Evolutionary conservation across 2,113 vertebrate species (phyloP).

Genomic region (Raja brachyura): DNA sequence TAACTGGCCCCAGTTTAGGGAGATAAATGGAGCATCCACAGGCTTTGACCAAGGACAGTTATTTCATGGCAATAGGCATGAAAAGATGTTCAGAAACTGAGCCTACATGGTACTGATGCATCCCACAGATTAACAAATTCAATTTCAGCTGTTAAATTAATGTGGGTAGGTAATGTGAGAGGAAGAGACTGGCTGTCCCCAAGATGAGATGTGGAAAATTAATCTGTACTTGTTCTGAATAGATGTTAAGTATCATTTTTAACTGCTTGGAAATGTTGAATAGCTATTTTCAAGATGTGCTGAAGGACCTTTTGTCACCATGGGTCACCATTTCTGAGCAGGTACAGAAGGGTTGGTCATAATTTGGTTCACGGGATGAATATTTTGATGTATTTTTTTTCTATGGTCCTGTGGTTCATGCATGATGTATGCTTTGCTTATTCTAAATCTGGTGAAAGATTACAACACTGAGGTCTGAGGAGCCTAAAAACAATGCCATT

Average conservation of each 20-base stretch:
- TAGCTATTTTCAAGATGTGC: slow-evolving; percentile 14
- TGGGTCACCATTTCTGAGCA: neutral
- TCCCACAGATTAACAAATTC: slow-evolving; percentile 14
- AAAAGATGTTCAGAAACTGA: neutral
- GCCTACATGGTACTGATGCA: neutral
- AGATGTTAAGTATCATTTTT: neutral
- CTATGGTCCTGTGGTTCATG: neutral
- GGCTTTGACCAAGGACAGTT: neutral
- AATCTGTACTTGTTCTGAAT: neutral
- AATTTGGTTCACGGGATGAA: neutral
- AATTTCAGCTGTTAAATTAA: slow-evolving; percentile 9
- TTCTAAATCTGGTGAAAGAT: neutral
- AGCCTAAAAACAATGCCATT: neutral
- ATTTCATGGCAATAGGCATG: slow-evolving; percentile 9
- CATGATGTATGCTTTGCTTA: slow-evolving; percentile 11
- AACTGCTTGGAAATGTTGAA: neutral
- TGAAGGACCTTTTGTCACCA: slow-evolving; percentile 21
- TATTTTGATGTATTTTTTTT: neutral
- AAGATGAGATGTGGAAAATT: neutral
- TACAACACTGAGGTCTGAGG: neutral
- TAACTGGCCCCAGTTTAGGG: slow-evolving; percentile 13
- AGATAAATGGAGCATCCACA: neutral
- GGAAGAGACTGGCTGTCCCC: neutral
- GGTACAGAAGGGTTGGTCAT: neutral
- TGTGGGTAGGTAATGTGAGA: neutral